Conservation (phyloP, 2,888 invertebrate genomes). For the Tinea pellionella region DNA sequence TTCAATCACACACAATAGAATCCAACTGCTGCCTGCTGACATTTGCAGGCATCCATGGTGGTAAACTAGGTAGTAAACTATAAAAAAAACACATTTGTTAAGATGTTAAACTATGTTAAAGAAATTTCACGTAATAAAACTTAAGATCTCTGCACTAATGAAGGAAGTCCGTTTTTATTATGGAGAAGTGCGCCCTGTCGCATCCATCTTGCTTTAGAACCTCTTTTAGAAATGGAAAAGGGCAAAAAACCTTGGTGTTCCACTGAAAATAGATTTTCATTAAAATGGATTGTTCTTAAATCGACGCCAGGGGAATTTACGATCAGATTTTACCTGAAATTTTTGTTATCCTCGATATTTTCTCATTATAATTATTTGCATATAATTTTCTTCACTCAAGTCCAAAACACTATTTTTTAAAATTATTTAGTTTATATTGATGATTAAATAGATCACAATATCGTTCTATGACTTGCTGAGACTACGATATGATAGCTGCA, state of each 20-base stretch:
- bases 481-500: no score
- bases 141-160: constrained; percentile 29
- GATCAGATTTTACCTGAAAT: neutral
- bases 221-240: constrained; percentile 15
- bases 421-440: no score
- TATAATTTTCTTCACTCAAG: neutral
- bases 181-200: constrained; percentile 35
- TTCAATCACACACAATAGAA: no score
- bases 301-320: neutral
- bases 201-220: constrained; percentile 32
- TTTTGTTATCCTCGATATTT: neutral
- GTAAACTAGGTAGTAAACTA: no score
- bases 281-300: constrained; percentile 14
- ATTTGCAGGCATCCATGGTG: no score
- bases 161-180: constrained; percentile 50
- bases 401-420: no score
- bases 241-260: constrained; percentile 11
- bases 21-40: no score
- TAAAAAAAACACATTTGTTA: no score
- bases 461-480: no score
- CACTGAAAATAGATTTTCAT: constrained; percentile 15
- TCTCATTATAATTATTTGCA: neutral
- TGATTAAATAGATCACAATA: no score
- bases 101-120: no score
- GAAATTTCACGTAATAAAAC: neutral